Evolutionary conservation across 2,797 vertebrate species (phyloP).

Genomic region (Morelia viridis): DNA sequence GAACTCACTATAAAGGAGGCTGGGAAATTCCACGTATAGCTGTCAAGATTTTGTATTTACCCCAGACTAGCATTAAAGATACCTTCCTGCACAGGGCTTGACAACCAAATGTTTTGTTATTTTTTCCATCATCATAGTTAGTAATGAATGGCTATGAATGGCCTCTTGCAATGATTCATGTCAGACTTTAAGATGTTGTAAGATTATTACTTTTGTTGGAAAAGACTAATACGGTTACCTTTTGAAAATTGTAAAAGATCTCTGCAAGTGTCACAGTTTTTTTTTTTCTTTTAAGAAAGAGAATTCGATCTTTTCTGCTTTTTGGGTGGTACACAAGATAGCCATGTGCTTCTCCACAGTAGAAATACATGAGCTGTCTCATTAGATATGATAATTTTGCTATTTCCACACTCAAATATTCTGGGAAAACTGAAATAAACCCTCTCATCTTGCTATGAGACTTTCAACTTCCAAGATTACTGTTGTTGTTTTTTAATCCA

Average conservation of each 20-base stretch:
- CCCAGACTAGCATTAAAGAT: background rate
- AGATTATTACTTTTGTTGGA: background rate
- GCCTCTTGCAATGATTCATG: background rate
- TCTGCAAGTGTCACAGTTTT: background rate
- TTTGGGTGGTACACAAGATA: background rate
- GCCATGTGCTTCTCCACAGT: no score
- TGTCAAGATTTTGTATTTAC: background rate
- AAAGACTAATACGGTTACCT: background rate
- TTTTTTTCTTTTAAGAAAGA: background rate
- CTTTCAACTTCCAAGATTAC: background rate
- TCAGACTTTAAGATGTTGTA: background rate
- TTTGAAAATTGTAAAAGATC: background rate
- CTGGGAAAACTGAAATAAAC: background rate
- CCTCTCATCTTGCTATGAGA: background rate
- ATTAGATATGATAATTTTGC: background rate
- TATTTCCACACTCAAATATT: background rate
- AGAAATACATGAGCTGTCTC: background rate
- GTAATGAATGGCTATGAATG: background rate
- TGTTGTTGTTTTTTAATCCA: no score
- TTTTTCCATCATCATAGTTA: background rate
- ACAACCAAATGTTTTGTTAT: background rate
- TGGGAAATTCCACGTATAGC: background rate
- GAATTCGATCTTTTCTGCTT: background rate
- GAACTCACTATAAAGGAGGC: background rate
- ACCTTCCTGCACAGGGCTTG: background rate